Base-by-base conservation (phyloP, 92 coral and sea anemone genomes). In the Paragorgia papillata region DNA sequence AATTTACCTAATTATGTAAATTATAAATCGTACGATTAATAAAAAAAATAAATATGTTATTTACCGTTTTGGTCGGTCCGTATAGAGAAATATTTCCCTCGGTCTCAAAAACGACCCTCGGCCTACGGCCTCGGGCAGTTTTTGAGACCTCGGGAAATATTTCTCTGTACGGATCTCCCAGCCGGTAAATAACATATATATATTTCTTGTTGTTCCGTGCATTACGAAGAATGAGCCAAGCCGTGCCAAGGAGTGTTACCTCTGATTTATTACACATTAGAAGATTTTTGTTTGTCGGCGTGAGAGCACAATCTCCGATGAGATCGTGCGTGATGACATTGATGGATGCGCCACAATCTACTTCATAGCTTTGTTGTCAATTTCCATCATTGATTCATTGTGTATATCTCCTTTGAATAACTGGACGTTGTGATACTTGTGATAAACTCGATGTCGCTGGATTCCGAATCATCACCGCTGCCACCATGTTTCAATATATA, bases 181-280 rank as follows among this genome's bases (percentile, higher is more conserved):
- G n/a, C n/a, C n/a, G n/a, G n/a, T n/a, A n/a, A n/a, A n/a, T n/a
- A n/a, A n/a, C n/a, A n/a, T n/a, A n/a, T n/a, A n/a, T n/a, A 49
- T 44, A 75, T 49, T 29, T 80, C 62, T 85, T 85, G 24, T 48
- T 57, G 57, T 80, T 85, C 57, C 60, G 30, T 18, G 86, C 83
- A 25, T 85, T 85, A 17, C 62, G 74, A 17, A 81, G 76, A 67
- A 82, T 62, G 10, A 74, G 1, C 28, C 76, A 46, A 8, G 81
- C 46, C 13, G 59, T 18, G 17, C 80, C 86, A 28, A 73, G 32
- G 18, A 83, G 83, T 57, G 28, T 81, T 40, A 81, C 69, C 20
- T 68, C 83, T 12, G 83, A 55, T 30, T 43, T 54, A 32, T 85
- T 85, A 83, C 89, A 85, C n/a, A 74, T 85, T 18, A 22, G 69